phyloP scores from a whole-genome alignment of 2,113 vertebrate genomes.

The Tetraodon nigroviridis region DNA sequence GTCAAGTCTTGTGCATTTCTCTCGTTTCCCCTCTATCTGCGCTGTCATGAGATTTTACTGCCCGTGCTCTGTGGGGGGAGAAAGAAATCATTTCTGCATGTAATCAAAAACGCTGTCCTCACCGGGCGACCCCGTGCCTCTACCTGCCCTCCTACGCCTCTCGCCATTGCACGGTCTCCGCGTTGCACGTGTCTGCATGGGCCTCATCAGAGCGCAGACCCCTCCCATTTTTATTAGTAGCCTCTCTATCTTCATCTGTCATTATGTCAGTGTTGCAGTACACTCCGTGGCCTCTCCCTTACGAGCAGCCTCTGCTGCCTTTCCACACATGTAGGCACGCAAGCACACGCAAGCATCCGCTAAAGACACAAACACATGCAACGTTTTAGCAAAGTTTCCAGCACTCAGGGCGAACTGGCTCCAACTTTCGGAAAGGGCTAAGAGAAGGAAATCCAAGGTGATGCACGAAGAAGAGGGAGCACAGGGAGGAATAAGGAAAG shows the following conservation, averaged over 20 bases:
- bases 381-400: slow-evolving; percentile 50
- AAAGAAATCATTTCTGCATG: not conserved
- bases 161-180: slow-evolving; percentile 55
- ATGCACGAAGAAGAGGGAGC: slow-evolving; percentile 25
- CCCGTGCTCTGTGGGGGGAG: slow-evolving; percentile 27
- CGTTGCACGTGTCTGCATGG: slow-evolving; percentile 58
- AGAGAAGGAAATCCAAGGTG: slow-evolving; percentile 60
- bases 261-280: slow-evolving; percentile 54
- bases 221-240: slow-evolving; percentile 61
- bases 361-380: slow-evolving; percentile 18
- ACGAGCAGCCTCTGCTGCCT: slow-evolving; percentile 36
- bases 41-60: slow-evolving; percentile 60
- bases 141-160: slow-evolving; percentile 41
- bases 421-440: slow-evolving; percentile 44
- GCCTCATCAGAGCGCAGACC: slow-evolving; percentile 46
- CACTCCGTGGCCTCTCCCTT: slow-evolving; percentile 48
- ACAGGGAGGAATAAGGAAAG: slow-evolving; percentile 36
- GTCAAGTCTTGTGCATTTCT: slow-evolving; percentile 30
- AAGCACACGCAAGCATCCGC: slow-evolving; percentile 8
- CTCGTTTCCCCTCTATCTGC: slow-evolving; percentile 34
- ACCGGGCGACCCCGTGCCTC: slow-evolving; percentile 3
- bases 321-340: slow-evolving; percentile 29
- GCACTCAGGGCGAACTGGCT: slow-evolving; percentile 52
- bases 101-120: not conserved
- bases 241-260: slow-evolving; percentile 76